Evolutionary conservation across 2,888 invertebrate genomes (phyloP), one percentile per base, ranked within the genome.

Genomic region (Mayetiola destructor): DNA sequence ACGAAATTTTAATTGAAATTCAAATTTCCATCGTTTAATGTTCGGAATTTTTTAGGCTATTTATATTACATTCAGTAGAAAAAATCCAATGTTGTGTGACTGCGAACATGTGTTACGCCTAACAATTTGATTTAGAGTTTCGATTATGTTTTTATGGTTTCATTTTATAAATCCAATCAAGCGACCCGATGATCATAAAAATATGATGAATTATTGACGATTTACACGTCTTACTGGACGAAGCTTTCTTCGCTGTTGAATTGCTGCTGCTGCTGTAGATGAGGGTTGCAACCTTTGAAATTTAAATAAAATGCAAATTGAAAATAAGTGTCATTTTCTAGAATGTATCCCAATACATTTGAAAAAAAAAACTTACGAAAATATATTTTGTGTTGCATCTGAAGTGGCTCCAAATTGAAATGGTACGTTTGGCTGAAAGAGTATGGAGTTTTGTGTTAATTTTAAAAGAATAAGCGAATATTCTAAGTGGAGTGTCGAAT

Each of bases 331-430:
- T 6, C 5, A 16, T 27, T 48, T 5, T 14, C 14, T 27, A 40
- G 3, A 21, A 42, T 12, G n/a, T n/a, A 48, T 5, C 3, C 14
- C 27, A 16, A 40, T 40, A 20, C 3, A 20, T 10, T 12, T 12
- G 12, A 8, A 48, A 53, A 4, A 16, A 29, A 48, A 40, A 20
- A 20, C 56, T 56, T 56, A 56, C 56, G 56, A 8, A 48, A 56
- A 56, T 1, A 56, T 56, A 56, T 56, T 56, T 39, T 42, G 27
- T 40, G 21, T 21, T 32, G 55, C 8, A 23, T 32, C 56, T n/a
- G 27, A 2, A 9, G 48, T 2, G 12, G 32, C 32, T 4, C 56
- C 56, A 20, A 56, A 56, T 32, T 56, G 56, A 48, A 56, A 56
- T 21, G 56, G 56, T 21, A 40, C 56, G 35, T 56, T 56, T 56